Evolutionary conservation across 2,888 invertebrate genomes (phyloP), one percentile per base, ranked within the genome.

Genomic region (Macrosoma leucophasiata): DNA sequence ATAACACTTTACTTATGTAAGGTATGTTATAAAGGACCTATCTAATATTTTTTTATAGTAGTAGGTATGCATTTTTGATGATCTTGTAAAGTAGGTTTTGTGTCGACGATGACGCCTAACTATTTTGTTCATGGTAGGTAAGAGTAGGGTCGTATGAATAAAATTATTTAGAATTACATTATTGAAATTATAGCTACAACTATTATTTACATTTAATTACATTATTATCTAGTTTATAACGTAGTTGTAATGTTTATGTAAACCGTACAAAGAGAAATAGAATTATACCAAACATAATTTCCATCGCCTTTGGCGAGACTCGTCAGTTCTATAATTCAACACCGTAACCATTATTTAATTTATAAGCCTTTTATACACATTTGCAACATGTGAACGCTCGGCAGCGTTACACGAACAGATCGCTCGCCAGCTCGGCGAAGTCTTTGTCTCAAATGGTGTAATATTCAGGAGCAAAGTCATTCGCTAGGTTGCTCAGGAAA

Each of bases 391-490:
- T 46, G 28, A 41, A 46, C 34, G 46, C 4, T 29, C 24, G 25
- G 25, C 29, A 29, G n/a, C 41, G 53, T 71, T 77, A 85, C 56
- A 79, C 84, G 71, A 85, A 85, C 61, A 84, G 70, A 72, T 84
- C 69, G 59, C 73, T 78, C 65, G 84, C 76, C 74, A 81, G 79
- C 56, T 84, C 84, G 76, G 73, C 77, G 67, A 81, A 78, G 58
- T 84, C 85, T 82, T 84, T 84, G 65, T 84, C 84, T 85, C 85
- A 85, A 76, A 85, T 85, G 67, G 84, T 85, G 72, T 96, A 96
- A 72, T 96, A 96, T 73, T 96, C 96, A 5, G 95, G 95, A 11
- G 93, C 94, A 70, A 95, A 96, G 70, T 96, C 96, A 70, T 95
- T 96, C 45, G 95, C 94, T 62, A 96, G 85, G 70, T 94, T 96